Base-by-base conservation (phyloP, 2,113 vertebrate genomes). In the Grammomys surdaster region DNA sequence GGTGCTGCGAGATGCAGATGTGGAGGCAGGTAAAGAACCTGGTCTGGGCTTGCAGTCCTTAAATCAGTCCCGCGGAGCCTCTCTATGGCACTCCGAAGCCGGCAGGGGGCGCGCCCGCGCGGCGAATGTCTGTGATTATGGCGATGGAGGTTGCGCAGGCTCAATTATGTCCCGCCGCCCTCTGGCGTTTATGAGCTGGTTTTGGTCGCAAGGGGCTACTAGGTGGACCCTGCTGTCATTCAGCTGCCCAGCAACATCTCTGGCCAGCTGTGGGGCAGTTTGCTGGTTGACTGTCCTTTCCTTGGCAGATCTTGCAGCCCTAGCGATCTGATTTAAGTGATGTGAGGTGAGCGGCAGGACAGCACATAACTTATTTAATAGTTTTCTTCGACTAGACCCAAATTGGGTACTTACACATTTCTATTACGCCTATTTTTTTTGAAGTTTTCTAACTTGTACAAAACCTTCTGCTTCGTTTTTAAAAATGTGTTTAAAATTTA, bases 161-260 rank as follows among this genome's bases (percentile, higher is more conserved):
- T 46, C 31, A 24, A 43, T 22, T 10, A 46, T 24, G 17, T 69
- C 46, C 65, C 1, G 31, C 8, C 26, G 46, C 78, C 48, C 60
- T 90, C 22, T 5, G 75, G 86, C 92, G 43, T 96, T 97, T 97
- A 77, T 97, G 96, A 95, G 92, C 94, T 97, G 92, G 84, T 65
- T 36, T 5, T 0, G 78, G 94, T 96, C 92, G 88, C 87, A 36
- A 1, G 43, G 0, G 65, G n/a, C 1, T 11, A 2, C 10, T 33
- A 0, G 58, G 40, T 36, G 84, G 43, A 28, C 26, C 28, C 26
- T 3, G 63, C 46, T 48, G 63, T 67, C 28, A 36, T 48, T 28
- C 40, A 48, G 43, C 24, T 60, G 54, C 80, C 31, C n/a, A 60
- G 80, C 24, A 8, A 28, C 80, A 0, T n/a, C 80, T 60, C 54